Evolutionary conservation across 2,888 invertebrate species (phyloP), one percentile per base, ranked within the genome.

Genomic region (Chirona hameri): DNA sequence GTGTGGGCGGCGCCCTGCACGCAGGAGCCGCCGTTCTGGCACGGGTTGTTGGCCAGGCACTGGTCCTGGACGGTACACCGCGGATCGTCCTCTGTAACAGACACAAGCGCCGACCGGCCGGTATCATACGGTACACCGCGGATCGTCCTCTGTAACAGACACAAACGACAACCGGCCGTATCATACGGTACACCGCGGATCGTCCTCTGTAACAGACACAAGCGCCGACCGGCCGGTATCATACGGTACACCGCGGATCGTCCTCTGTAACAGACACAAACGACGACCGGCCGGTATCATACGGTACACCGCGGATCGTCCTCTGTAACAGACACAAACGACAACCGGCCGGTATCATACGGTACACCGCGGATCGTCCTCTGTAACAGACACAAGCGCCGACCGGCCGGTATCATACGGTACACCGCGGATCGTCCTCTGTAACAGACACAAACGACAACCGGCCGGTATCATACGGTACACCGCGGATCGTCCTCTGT

Each of bases 21-120:
- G 24, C 80, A 80, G 18, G 80, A 52, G 52, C 80, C 80, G 10
- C 80, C 80, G 55, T 80, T 80, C 52, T 80, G 48, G 80, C 80
- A 80, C 27, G 80, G 80, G 12, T 27, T 80, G 80, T 14, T n/a
- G 29, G 80, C 80, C 52, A 52, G 52, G 4, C 80, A 80, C 52
- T 27, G 27, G 80, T 80, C 80, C 52, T 15, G 15, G 4, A 80
- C 29, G 52, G 48, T 27, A 15, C 80, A 80, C 52, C 29, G 80
- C 52, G 80, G 80, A 27, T 80, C 29, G 27, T 80, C 27, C 52
- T n/a, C 52, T 80, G 80, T 3, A 24, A 31, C 27, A 10, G 76
- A 24, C 18, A 69, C 27, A 29, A 24, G 2, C 14, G 21, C 9
- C 60, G 39, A 39, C 39, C 39, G 39, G 7, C 39, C 39, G 7